phyloP scores from a whole-genome alignment of 2,888 invertebrate genomes.

The Lordiphosa andalusiaca region DNA sequence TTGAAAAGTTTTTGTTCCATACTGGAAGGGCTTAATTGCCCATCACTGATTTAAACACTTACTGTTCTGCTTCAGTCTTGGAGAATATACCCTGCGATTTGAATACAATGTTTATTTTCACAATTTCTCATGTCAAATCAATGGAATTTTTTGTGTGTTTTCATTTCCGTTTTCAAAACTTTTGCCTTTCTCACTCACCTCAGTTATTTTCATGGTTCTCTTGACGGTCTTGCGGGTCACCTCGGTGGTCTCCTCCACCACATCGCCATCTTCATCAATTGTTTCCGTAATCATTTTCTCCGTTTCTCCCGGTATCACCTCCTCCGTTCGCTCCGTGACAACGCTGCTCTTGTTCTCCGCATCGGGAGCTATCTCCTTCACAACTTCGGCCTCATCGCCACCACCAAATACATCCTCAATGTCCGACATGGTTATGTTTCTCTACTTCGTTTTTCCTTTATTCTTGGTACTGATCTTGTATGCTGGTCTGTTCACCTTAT shows the following conservation, averaged over 20 bases:
- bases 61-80: too few relatives aligned
- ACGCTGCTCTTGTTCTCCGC: conserved; percentile 57
- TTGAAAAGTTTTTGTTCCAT: too few relatives aligned
- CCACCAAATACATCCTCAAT: conserved; percentile 74
- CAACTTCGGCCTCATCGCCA: conserved; percentile 44
- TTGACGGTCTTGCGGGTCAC: conserved; percentile 79
- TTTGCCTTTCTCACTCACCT: conserved; percentile 75
- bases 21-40: too few relatives aligned
- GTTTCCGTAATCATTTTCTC: conserved; percentile 77
- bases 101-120: too few relatives aligned
- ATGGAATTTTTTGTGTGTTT: too few relatives aligned
- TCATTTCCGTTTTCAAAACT: background rate
- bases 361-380: conserved; percentile 32
- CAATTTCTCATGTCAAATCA: too few relatives aligned
- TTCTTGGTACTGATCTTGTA: conserved; percentile 4
- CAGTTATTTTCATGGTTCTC: conserved; percentile 79
- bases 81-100: too few relatives aligned
- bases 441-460: conserved; percentile 20
- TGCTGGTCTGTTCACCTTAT: conserved; percentile 14
- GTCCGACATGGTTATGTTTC: conserved; percentile 75
- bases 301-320: conserved; percentile 71
- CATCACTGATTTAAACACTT: too few relatives aligned
- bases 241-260: conserved; percentile 79
- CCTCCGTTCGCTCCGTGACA: conserved; percentile 62
- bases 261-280: conserved; percentile 79